Percentiles rank a stretch among this genome's conserved stretches.
Conservation (phyloP, 2,113 vertebrate species). For the Clarias batrachus region DNA sequence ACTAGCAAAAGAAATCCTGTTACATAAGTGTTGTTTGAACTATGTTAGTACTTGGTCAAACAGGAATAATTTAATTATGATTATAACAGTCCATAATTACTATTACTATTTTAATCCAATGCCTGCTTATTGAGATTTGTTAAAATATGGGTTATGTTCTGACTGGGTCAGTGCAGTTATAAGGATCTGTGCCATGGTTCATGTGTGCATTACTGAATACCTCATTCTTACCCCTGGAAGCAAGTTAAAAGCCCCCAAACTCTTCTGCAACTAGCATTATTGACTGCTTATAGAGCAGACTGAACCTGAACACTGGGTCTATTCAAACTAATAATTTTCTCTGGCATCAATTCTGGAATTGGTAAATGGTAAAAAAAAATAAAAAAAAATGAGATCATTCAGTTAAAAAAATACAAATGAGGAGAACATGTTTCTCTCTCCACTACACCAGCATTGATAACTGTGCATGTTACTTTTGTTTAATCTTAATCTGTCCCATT, state of each 20-base stretch:
- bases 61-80: not conserved
- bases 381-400: constrained; percentile 62
- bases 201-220: not conserved
- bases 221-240: constrained; percentile 60
- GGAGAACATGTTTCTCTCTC: constrained; percentile 14
- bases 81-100: not conserved
- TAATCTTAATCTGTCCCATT: not conserved
- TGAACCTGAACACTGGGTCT: constrained; percentile 66
- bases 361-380: constrained; percentile 56
- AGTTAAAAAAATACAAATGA: constrained; percentile 12
- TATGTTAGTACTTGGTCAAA: constrained; percentile 19
- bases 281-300: constrained; percentile 55
- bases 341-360: constrained; percentile 50
- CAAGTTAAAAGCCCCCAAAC: constrained; percentile 65
- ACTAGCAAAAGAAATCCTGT: not conserved
- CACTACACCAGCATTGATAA: constrained; percentile 39
- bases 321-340: constrained; percentile 65
- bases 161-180: not conserved
- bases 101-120: not conserved
- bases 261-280: constrained; percentile 61
- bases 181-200: not conserved
- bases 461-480: constrained; percentile 3
- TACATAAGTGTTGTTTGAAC: not conserved
- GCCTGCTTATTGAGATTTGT: not conserved
- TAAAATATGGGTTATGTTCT: not conserved